Percentiles rank a stretch among this genome's conserved stretches.
These are phyloP conservation scores for Pseudorasbora parva DNA, from an alignment of 2,113 vertebrate genomes.

Conservation along the genomic window DNA sequence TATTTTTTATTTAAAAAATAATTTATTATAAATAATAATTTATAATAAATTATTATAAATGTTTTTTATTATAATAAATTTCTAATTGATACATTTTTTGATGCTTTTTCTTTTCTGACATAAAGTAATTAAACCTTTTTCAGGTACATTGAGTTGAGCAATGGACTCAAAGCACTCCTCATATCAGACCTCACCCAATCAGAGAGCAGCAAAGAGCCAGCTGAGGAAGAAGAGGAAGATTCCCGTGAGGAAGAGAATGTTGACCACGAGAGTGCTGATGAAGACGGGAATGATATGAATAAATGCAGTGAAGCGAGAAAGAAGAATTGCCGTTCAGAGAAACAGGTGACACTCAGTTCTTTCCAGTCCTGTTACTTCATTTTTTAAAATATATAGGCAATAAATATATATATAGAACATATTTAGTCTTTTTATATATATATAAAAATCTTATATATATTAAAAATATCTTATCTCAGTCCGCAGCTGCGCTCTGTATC, in stretches of 20 bases:
- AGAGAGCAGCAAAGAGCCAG: conserved; percentile 37
- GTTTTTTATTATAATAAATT: not conserved
- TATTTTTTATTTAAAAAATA: not conserved
- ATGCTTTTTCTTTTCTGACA: not conserved
- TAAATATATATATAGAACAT: too few relatives aligned
- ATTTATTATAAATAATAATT: not conserved
- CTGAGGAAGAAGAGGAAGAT: conserved; percentile 56
- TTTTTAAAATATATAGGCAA: not conserved
- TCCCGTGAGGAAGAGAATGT: conserved; percentile 68
- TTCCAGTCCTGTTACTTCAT: not conserved
- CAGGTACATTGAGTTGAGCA: conserved; percentile 89
- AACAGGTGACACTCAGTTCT: conserved; percentile 82
- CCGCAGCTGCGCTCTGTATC: conserved; percentile 94
- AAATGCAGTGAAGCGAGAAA: not conserved
- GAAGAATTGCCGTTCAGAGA: conserved; percentile 84
- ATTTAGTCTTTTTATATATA: too few relatives aligned
- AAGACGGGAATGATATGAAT: conserved; percentile 28
- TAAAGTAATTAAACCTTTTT: not conserved
- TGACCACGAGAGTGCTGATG: conserved; percentile 72
- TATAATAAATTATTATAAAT: not conserved
- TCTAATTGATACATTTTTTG: not conserved
- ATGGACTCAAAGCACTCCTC: conserved; percentile 89
- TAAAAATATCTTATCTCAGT: conserved; percentile 76
- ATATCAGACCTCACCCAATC: conserved; percentile 88
- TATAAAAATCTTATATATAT: too few relatives aligned